Conservation (phyloP, 2,888 invertebrate genomes). For the Kuschelorhynchus macadamiae region DNA sequence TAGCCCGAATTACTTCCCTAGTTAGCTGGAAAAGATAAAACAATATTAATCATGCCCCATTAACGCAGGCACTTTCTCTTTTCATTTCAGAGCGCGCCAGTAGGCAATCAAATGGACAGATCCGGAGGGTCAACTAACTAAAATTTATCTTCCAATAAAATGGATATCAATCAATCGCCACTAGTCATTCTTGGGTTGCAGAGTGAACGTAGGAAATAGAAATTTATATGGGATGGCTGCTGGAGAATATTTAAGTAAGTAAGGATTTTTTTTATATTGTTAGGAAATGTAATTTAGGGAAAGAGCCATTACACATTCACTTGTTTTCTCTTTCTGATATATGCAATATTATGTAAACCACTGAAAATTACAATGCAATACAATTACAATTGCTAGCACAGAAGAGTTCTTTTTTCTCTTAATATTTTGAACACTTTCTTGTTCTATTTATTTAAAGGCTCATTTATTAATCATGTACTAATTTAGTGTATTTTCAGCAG, state of each 20-base stretch:
- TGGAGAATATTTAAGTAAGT: conserved; percentile 33
- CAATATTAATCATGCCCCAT: conserved; percentile 36
- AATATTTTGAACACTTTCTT: no score
- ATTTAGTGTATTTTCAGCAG: no score
- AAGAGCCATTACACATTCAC: no score
- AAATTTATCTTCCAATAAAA: conserved; percentile 45
- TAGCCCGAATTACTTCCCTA: conserved; percentile 19
- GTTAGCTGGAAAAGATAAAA: conserved; percentile 18
- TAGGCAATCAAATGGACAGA: conserved; percentile 40
- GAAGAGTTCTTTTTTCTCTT: no score
- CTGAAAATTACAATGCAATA: no score
- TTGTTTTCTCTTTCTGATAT: no score
- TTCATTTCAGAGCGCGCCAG: conserved; percentile 34
- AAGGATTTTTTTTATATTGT: conserved; percentile 7
- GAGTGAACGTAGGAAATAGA: conserved; percentile 20
- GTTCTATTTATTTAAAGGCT: no score
- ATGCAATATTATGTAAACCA: no score
- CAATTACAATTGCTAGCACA: no score
- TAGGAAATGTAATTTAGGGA: no score
- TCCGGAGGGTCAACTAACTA: conserved; percentile 38
- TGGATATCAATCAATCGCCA: conserved; percentile 38
- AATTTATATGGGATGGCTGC: conserved; percentile 30
- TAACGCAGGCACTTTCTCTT: conserved; percentile 29
- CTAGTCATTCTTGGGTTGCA: conserved; percentile 21
- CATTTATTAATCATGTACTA: no score